These are phyloP conservation scores for Drosophila malerkotliana DNA, from an alignment of 1,140 invertebrate genomes.

Conservation along the genomic window DNA sequence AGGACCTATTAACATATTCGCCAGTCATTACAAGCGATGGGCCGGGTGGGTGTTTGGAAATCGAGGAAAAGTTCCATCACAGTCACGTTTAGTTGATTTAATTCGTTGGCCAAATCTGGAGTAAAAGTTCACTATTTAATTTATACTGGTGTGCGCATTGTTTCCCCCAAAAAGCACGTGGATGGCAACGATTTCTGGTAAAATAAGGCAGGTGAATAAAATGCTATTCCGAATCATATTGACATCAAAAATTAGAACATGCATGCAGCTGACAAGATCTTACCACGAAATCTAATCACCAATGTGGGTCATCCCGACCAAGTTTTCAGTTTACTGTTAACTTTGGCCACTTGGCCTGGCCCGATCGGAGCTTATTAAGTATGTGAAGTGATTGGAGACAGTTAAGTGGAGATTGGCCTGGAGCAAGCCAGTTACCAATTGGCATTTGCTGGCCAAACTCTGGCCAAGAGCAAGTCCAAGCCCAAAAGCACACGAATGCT, in stretches of 20 bases:
- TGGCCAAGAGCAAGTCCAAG: constrained; percentile 25
- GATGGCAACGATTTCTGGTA: constrained; percentile 30
- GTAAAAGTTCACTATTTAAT: constrained; percentile 76
- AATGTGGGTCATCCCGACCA: constrained; percentile 36
- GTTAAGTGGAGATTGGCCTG: constrained; percentile 13
- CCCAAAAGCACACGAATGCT: constrained; percentile 21
- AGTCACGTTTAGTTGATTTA: constrained; percentile 71
- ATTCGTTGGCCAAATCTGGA: constrained; percentile 68
- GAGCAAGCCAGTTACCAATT: constrained; percentile 22
- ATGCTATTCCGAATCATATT: background rate
- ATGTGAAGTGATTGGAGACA: constrained; percentile 13
- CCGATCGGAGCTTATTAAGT: constrained; percentile 20
- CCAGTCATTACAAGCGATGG: constrained; percentile 54
- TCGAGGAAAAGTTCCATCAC: constrained; percentile 75
- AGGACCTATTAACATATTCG: constrained; percentile 62
- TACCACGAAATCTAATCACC: background rate
- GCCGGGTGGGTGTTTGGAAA: constrained; percentile 55
- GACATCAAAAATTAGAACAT: background rate
- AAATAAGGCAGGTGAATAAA: background rate
- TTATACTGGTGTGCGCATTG: constrained; percentile 47
- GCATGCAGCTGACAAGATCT: background rate
- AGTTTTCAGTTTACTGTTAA: constrained; percentile 17
- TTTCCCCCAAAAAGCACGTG: constrained; percentile 53
- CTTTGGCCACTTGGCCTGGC: background rate
- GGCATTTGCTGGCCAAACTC: background rate